Percentiles rank a stretch among this genome's conserved stretches.
Evolutionary conservation across 2,888 invertebrate species (phyloP).

Genomic region (Malthinus seriepunctatus): DNA sequence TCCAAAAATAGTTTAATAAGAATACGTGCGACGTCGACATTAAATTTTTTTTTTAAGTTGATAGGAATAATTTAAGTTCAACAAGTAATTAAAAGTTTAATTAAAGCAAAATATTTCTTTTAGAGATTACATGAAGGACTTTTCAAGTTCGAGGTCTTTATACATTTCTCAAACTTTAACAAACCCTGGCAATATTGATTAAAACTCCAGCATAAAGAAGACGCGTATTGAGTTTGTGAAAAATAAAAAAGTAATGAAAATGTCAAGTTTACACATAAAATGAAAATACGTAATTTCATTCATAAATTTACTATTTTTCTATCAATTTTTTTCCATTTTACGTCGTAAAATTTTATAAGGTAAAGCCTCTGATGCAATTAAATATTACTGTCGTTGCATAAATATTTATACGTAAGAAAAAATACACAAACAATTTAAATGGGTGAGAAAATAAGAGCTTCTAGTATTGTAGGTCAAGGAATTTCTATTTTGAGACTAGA

Average conservation of each 20-base stretch:
- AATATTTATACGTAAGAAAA: constrained; percentile 6
- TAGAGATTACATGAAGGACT: too few relatives aligned
- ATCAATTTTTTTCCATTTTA: neutral
- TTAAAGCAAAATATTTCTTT: too few relatives aligned
- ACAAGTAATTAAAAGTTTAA: too few relatives aligned
- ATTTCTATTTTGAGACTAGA: constrained; percentile 34
- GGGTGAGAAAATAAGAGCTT: neutral
- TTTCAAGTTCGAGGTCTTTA: too few relatives aligned
- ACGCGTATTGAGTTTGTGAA: constrained; percentile 10
- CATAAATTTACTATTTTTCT: constrained; percentile 7
- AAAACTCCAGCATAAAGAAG: constrained; percentile 2
- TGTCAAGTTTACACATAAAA: constrained; percentile 28
- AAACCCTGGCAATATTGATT: constrained; percentile 23
- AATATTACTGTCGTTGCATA: constrained; percentile 1
- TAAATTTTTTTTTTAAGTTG: too few relatives aligned
- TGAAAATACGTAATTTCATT: constrained; percentile 21
- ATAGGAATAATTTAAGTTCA: too few relatives aligned
- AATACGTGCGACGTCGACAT: too few relatives aligned
- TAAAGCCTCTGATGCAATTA: constrained; percentile 3
- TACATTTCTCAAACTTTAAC: neutral
- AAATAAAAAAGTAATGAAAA: constrained; percentile 21
- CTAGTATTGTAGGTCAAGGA: constrained; percentile 35
- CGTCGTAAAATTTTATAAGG: neutral
- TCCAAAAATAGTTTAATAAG: too few relatives aligned
- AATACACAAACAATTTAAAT: neutral